Percentiles rank a stretch among this genome's conserved stretches.
Conservation (phyloP, 2,888 invertebrate species). For the Flexamia atlantica region DNA sequence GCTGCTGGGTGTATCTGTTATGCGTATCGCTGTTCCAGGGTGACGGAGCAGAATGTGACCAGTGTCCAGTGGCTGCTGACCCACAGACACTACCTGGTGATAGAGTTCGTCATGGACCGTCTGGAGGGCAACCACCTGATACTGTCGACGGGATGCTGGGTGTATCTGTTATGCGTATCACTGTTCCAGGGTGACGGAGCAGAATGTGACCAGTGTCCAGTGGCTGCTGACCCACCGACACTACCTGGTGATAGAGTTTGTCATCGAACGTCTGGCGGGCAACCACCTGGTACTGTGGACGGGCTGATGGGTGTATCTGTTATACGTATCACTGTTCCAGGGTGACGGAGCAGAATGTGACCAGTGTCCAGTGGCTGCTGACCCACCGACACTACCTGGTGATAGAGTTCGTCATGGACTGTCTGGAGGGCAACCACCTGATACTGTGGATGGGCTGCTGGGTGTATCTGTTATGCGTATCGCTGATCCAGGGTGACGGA, state of each 20-base stretch:
- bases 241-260: constrained; percentile 88
- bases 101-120: constrained; percentile 77
- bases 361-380: constrained; percentile 78
- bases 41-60: constrained; percentile 87
- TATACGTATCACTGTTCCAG: neutral
- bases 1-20: too few relatives aligned
- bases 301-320: constrained; percentile 86
- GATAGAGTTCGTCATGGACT: constrained; percentile 85
- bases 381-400: constrained; percentile 87
- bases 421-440: constrained; percentile 89
- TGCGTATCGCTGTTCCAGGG: too few relatives aligned
- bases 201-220: constrained; percentile 80
- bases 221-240: constrained; percentile 83
- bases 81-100: constrained; percentile 75
- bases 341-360: constrained; percentile 86
- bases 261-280: constrained; percentile 84
- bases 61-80: constrained; percentile 80
- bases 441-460: too few relatives aligned
- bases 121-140: constrained; percentile 90
- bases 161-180: constrained; percentile 87
- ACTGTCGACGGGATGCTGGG: constrained; percentile 86
- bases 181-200: constrained; percentile 83
- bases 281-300: constrained; percentile 89
- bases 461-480: constrained; percentile 79
- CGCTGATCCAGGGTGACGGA: constrained; percentile 78